Conservation (phyloP, 2,888 invertebrate genomes). For the Monopis laevigella region DNA sequence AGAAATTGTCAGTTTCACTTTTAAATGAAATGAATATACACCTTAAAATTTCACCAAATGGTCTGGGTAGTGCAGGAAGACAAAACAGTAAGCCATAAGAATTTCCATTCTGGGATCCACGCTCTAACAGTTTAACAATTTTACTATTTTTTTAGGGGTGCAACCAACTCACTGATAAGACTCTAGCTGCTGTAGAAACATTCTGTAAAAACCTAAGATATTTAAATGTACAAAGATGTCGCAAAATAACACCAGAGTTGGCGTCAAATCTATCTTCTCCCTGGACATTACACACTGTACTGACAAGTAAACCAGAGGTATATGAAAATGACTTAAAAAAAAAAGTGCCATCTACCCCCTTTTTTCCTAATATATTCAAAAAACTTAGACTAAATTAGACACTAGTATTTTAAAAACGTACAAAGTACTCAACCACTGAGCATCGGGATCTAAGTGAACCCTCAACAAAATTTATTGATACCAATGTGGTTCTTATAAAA, state of each 20-base stretch:
- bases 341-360: conserved; percentile 43
- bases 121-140: neutral
- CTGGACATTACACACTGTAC: conserved; percentile 51
- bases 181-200: conserved; percentile 55
- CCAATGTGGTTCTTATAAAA: too few species aligned
- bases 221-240: conserved; percentile 67
- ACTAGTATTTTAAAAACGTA: too few species aligned
- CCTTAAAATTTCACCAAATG: too few species aligned
- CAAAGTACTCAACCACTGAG: too few species aligned
- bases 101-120: neutral
- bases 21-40: too few species aligned
- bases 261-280: conserved; percentile 45
- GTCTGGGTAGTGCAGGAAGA: too few species aligned
- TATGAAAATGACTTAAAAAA: conserved; percentile 50
- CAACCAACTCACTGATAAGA: conserved; percentile 67
- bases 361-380: conserved; percentile 46
- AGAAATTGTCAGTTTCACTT: too few species aligned
- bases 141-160: conserved; percentile 57
- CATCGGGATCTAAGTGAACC: too few species aligned
- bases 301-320: conserved; percentile 53
- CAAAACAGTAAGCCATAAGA: too few species aligned
- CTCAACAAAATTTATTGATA: too few species aligned
- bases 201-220: conserved; percentile 62
- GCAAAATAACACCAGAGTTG: conserved; percentile 52
- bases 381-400: conserved; percentile 44